phyloP scores from a whole-genome alignment of 2,113 vertebrate genomes.

The Halcyon senegalensis region DNA sequence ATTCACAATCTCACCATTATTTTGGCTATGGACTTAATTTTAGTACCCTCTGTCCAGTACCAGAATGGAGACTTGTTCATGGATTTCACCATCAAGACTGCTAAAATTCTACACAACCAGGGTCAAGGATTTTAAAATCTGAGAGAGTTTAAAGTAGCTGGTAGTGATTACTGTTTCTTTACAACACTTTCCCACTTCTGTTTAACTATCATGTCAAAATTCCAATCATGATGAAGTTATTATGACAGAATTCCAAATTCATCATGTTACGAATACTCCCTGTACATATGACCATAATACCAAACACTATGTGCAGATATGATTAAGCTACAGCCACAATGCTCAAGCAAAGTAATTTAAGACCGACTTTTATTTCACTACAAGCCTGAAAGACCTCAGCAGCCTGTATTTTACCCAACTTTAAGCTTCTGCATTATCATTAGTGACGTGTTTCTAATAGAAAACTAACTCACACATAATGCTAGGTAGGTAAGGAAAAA shows the following conservation, averaged over 20 bases:
- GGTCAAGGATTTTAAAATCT: background rate
- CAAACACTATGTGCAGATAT: background rate
- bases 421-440: background rate
- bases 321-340: background rate
- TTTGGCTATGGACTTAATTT: background rate
- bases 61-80: background rate
- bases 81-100: background rate
- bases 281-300: background rate
- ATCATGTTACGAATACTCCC: background rate
- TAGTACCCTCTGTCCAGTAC: background rate
- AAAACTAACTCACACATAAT: background rate
- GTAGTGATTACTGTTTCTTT: background rate
- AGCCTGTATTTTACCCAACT: background rate
- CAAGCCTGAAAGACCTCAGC: background rate
- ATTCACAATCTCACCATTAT: background rate
- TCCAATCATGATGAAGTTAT: background rate
- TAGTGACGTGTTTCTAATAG: background rate
- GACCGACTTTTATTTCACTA: background rate
- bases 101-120: background rate
- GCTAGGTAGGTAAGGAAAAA: background rate
- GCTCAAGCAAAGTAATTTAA: background rate
- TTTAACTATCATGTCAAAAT: background rate
- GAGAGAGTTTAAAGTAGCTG: background rate
- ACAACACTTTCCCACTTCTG: background rate
- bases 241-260: background rate